Base-by-base conservation (phyloP, 2,888 invertebrate species). In the Pristionchus entomophagus region DNA sequence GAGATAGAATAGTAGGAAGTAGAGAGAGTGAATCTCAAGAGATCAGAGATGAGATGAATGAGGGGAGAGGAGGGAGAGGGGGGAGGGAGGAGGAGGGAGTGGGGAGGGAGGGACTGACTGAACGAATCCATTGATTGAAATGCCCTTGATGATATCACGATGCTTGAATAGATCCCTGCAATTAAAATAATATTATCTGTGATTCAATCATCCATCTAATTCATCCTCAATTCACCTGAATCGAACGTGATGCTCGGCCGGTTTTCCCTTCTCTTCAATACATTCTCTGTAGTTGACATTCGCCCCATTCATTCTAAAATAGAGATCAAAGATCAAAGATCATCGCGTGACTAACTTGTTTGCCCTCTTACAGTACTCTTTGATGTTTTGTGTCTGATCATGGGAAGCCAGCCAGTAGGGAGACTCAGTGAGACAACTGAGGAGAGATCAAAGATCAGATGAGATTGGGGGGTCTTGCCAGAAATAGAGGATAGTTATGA, bases 21-120 rank as follows among this genome's bases (percentile, higher is more conserved):
- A 2, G 83, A 65, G 29, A 84, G 83, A 12, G 83, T 49, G 65
- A 84, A 84, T 84, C 83, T 84, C 19, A 17, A 51, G 35, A 59
- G 35, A 59, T 82, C 41, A 49, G 22, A 29, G 29, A 51, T 26
- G n/a, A 81, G n/a, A 35, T 51, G 14, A 35, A 22, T 2, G 0
- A 19, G 5, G 8, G 14, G 14, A n/a, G n/a, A n/a, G n/a, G n/a
- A n/a, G n/a, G n/a, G n/a, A n/a, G n/a, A n/a, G n/a, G n/a, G n/a
- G n/a, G n/a, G n/a, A n/a, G n/a, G n/a, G n/a, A n/a, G n/a, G n/a
- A n/a, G n/a, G n/a, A n/a, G n/a, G n/a, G n/a, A n/a, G n/a, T n/a
- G n/a, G n/a, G n/a, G n/a, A n/a, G n/a, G n/a, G n/a, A n/a, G n/a
- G n/a, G n/a, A 29, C 83, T 62, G 4, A 84, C 83, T 84, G 83